These are phyloP conservation scores for Yponomeuta sedellus DNA, from an alignment of 2,888 invertebrate species.

Conservation along the genomic window DNA sequence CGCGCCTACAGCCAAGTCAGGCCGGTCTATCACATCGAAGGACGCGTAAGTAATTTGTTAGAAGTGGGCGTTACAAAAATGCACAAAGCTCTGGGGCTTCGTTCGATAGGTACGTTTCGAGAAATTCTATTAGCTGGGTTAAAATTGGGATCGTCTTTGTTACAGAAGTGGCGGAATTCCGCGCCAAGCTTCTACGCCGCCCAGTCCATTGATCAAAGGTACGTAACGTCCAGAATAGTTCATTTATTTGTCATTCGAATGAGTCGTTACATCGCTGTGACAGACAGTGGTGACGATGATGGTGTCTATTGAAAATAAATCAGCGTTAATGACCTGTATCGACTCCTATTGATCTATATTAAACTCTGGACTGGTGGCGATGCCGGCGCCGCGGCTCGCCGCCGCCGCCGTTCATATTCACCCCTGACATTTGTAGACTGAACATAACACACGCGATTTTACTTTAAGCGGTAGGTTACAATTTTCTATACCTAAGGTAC, in stretches of 20 bases:
- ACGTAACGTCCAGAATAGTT: conserved; percentile 23
- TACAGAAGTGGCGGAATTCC: conserved; percentile 72
- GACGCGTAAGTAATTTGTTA: conserved; percentile 51
- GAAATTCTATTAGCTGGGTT: conserved; percentile 1
- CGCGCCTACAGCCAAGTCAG: conserved; percentile 66
- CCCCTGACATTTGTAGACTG: conserved; percentile 43
- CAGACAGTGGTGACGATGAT: neutral
- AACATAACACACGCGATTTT: neutral
- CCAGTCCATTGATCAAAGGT: conserved; percentile 66
- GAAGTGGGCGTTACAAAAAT: conserved; percentile 17
- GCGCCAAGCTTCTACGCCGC: conserved; percentile 66
- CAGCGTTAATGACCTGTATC: conserved; percentile 51
- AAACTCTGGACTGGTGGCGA: conserved; percentile 31
- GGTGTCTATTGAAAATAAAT: conserved; percentile 42
- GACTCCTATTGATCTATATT: conserved; percentile 65
- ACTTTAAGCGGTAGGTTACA: neutral
- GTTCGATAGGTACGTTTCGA: neutral
- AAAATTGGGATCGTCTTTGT: conserved; percentile 27
- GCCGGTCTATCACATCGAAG: conserved; percentile 63
- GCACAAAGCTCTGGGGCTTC: neutral
- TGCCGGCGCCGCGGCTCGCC: conserved; percentile 34
- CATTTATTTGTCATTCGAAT: neutral
- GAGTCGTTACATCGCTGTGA: neutral
- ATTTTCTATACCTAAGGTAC: neutral
- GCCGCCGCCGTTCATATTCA: conserved; percentile 33